Conservation (phyloP, 2,113 vertebrate genomes). For the Nannobrachium achirus region DNA sequence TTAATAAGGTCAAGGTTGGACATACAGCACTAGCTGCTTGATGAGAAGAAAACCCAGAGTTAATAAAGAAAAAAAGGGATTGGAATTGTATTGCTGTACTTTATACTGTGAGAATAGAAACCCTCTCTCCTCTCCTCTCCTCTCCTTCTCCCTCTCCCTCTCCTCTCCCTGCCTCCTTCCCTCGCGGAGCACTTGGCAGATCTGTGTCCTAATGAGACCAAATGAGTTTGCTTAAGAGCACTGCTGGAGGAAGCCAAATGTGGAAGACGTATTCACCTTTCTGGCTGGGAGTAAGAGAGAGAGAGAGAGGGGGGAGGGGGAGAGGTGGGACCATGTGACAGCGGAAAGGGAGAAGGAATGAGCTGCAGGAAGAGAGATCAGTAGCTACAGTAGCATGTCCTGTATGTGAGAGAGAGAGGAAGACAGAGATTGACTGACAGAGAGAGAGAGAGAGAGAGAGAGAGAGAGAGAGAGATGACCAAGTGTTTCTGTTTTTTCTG, state of each 20-base stretch:
- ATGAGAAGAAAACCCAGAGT: too few species aligned
- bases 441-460: conserved; percentile 2
- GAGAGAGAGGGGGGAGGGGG: background rate
- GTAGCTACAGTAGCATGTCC: background rate
- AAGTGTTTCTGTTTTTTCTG: too few species aligned
- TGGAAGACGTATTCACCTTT: conserved; percentile 29
- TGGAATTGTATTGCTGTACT: background rate
- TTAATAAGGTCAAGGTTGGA: too few species aligned
- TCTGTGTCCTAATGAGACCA: conserved; percentile 45
- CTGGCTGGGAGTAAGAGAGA: background rate
- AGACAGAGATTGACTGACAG: background rate
- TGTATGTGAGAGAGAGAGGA: background rate
- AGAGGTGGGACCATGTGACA: conserved; percentile 4
- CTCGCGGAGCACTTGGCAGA: conserved; percentile 31
- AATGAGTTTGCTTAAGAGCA: conserved; percentile 61
- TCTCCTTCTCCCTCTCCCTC: background rate
- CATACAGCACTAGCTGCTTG: too few species aligned
- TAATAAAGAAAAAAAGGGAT: too few species aligned
- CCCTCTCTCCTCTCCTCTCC: background rate
- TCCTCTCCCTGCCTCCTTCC: background rate
- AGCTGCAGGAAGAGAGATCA: conserved; percentile 4
- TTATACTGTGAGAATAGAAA: background rate
- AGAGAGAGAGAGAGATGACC: too few species aligned
- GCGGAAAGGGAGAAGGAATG: background rate
- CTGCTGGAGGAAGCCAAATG: conserved; percentile 35